Conservation (phyloP, 2,797 vertebrate genomes). For the Gephyroberyx darwinii region DNA sequence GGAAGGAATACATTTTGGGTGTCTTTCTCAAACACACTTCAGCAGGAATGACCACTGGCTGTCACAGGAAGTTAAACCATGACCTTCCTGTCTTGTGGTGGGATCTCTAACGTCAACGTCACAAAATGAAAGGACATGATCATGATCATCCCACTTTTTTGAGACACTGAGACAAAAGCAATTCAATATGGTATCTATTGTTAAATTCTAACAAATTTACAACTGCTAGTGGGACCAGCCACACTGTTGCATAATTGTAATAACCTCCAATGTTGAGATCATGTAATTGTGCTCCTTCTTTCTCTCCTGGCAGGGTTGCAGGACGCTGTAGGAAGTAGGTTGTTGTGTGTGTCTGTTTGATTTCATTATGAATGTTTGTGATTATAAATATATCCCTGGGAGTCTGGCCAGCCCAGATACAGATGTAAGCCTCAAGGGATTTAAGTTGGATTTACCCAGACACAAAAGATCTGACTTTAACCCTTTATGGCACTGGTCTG, state of each 20-base stretch:
- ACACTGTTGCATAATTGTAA: constrained; percentile 1
- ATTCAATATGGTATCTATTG: not conserved
- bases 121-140: not conserved
- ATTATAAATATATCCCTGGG: constrained; percentile 30
- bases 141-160: no score
- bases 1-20: no score
- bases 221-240: not conserved
- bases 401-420: constrained; percentile 22
- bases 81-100: no score
- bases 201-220: not conserved
- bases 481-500: not conserved
- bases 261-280: not conserved
- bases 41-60: no score
- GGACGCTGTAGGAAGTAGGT: constrained; percentile 4
- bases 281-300: not conserved
- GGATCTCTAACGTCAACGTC: no score
- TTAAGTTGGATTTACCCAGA: not conserved
- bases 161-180: not conserved
- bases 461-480: constrained; percentile 4
- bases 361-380: constrained; percentile 19
- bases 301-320: not conserved
- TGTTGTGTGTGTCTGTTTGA: constrained; percentile 17
- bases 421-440: constrained; percentile 16
- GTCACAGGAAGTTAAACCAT: no score
- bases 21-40: not conserved